These are phyloP conservation scores for Engystomops pustulosus DNA, from an alignment of 2,113 vertebrate genomes.

Conservation along the genomic window DNA sequence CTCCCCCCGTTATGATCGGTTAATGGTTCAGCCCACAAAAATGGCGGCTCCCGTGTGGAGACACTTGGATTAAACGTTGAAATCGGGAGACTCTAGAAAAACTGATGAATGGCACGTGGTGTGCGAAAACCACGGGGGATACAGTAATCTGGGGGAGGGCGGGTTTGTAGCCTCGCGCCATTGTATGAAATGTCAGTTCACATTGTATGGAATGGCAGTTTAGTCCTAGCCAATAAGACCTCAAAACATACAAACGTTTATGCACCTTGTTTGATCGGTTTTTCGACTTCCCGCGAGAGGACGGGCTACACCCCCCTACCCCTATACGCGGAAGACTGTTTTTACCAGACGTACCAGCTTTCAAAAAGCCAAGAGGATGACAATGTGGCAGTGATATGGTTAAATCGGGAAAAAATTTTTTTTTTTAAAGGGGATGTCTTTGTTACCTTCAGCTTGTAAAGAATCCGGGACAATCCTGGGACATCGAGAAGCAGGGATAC, in stretches of 20 bases:
- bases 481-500: not conserved
- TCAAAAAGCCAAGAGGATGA: not conserved
- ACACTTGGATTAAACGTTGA: not conserved
- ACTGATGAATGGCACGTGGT: not conserved
- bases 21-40: not conserved
- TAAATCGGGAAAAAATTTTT: not conserved
- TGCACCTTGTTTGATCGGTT: constrained; percentile 7
- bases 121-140: not conserved
- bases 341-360: not conserved
- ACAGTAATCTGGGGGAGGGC: not conserved
- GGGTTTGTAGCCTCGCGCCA: not conserved
- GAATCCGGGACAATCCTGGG: not conserved
- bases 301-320: no score
- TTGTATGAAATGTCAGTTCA: constrained; percentile 1
- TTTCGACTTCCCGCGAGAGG: no score
- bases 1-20: not conserved
- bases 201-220: constrained; percentile 16
- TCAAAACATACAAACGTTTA: not conserved
- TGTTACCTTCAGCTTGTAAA: not conserved
- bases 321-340: no score
- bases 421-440: not conserved
- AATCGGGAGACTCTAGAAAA: not conserved
- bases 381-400: constrained; percentile 35
- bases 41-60: not conserved
- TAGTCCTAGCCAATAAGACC: not conserved